Evolutionary conservation across 1,140 invertebrate genomes (phyloP), one percentile per base, ranked within the genome.

Genomic region (Drosophila saltans): DNA sequence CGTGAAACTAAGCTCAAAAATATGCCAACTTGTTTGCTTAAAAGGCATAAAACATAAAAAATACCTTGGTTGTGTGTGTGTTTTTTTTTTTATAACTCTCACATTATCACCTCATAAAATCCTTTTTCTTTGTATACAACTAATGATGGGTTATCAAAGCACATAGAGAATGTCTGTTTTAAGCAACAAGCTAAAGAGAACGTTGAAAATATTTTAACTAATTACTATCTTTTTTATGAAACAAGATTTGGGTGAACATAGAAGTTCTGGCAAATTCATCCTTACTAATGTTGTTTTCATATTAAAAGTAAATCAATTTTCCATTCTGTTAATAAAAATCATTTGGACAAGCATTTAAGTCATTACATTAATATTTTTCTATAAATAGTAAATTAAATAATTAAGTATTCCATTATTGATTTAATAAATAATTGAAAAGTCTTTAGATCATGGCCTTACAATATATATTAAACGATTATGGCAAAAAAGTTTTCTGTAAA

Each of bases 91-190:
- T 89, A 84, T 89, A 81, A 80, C 70, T 56, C 45, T 52, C 63
- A 78, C 80, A 89, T 89, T 89, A 89, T 85, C 84, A 88, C 84
- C 67, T 84, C 84, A 81, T 89, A 89, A 89, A 89, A 89, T 88
- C 83, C 83, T 81, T 89, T 61, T 78, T 78, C 72, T 88, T 88
- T 88, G 84, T 89, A 81, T 84, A 82, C 84, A 83, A 89, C 84
- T 89, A 89, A 89, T 89, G 84, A 89, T 89, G 84, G 77, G 89
- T 89, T 85, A 83, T 89, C 78, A 77, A 61, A 74, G 77, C 65
- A 70, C 76, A 80, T 72, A 62, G 43, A 61, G 28, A 26, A 69
- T 68, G 28, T 70, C 36, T 70, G 26, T 74, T 66, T 69, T 58
- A 69, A 30, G 66, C 60, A 74, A 65, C 33, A 36, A 36, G 16